These are phyloP conservation scores for Oreotrochilus melanogaster DNA, from an alignment of 2,113 vertebrate species.

Conservation along the genomic window DNA sequence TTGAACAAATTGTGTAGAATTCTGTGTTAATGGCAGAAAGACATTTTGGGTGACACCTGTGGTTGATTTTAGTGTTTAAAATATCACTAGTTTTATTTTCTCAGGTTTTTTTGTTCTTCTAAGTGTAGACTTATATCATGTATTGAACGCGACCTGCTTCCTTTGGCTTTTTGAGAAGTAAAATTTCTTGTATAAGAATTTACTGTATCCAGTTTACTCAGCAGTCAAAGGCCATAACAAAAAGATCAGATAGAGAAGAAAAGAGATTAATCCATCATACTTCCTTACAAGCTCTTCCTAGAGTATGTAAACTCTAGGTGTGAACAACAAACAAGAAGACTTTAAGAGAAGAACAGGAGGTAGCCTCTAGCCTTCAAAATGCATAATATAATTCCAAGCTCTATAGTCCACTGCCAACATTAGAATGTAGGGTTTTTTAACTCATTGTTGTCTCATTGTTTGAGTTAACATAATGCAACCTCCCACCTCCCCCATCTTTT, in stretches of 20 bases:
- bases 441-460: not conserved
- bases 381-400: not conserved
- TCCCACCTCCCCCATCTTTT: not conserved
- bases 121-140: not conserved
- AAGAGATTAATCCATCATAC: not conserved
- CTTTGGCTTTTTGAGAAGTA: not conserved
- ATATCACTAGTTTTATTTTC: not conserved
- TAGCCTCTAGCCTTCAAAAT: not conserved
- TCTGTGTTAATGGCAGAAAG: not conserved
- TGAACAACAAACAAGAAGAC: not conserved
- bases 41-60: not conserved
- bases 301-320: not conserved
- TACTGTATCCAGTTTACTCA: not conserved
- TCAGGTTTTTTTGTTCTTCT: slow-evolving; percentile 4
- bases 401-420: not conserved
- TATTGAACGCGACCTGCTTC: not conserved
- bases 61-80: not conserved
- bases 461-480: not conserved
- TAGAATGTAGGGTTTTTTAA: not conserved
- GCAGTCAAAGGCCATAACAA: not conserved
- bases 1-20: not conserved
- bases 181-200: not conserved
- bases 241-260: not conserved
- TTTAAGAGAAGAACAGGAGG: not conserved
- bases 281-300: slow-evolving; percentile 12